phyloP scores from a whole-genome alignment of 2,113 vertebrate species.

The Euleptes europaea region DNA sequence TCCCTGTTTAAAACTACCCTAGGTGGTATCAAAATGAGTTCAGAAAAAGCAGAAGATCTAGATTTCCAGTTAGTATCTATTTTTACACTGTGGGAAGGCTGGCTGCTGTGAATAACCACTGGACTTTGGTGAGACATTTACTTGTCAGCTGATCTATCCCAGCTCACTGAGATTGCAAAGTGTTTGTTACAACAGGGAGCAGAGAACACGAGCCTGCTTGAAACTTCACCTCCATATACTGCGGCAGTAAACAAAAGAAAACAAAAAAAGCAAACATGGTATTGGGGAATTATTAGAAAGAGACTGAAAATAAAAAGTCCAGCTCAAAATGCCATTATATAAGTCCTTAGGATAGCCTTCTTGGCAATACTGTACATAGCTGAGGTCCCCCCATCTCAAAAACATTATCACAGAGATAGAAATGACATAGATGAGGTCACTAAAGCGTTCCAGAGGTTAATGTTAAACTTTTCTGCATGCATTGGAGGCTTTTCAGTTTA shows the following conservation, averaged over 20 bases:
- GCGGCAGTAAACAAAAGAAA: background rate
- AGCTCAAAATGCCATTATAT: background rate
- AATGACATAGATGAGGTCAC: background rate
- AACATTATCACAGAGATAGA: background rate
- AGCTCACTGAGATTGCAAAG: background rate
- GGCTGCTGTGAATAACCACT: background rate
- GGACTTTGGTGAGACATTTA: background rate
- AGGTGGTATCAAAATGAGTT: background rate
- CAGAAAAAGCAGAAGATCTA: constrained; percentile 2
- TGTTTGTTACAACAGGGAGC: background rate
- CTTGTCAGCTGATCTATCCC: background rate
- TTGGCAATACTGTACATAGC: background rate
- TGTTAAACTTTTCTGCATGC: too few species aligned
- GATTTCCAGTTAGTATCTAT: background rate
- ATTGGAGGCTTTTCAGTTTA: background rate
- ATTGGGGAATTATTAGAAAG: background rate
- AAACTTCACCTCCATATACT: background rate
- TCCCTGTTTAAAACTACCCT: background rate
- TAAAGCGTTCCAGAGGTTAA: background rate
- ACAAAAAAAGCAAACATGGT: background rate
- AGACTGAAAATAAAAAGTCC: background rate
- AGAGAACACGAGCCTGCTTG: background rate
- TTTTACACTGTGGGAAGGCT: background rate
- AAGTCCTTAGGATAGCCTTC: background rate
- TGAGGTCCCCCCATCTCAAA: background rate